phyloP scores from a whole-genome alignment of 2,888 invertebrate species.

The Phengaris alcon region DNA sequence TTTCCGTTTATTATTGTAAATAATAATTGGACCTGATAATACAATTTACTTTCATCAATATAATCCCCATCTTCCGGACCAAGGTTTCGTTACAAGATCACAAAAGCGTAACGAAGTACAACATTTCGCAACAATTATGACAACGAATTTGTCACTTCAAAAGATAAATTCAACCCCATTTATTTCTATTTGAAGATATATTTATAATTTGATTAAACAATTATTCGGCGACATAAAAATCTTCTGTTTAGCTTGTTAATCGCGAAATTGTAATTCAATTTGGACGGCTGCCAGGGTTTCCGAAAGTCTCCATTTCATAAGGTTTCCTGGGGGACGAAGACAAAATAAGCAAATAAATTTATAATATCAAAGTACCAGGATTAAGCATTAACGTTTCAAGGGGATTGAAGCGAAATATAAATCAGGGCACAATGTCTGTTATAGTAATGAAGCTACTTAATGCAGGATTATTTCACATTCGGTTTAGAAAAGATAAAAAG shows the following conservation, averaged over 20 bases:
- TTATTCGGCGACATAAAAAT: slow-evolving; percentile 27
- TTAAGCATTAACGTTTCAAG: slow-evolving; percentile 28
- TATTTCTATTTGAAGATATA: slow-evolving; percentile 20
- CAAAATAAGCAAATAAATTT: slow-evolving; percentile 31
- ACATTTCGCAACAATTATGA: slow-evolving; percentile 1
- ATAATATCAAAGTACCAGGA: slow-evolving; percentile 28
- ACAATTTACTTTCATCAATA: background rate
- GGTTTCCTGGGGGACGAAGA: slow-evolving; percentile 28
- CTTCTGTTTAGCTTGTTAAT: slow-evolving; percentile 45
- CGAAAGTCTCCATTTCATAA: slow-evolving; percentile 44
- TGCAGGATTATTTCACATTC: background rate
- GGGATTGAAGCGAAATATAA: slow-evolving; percentile 28
- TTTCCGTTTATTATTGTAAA: background rate
- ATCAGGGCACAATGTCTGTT: slow-evolving; percentile 7
- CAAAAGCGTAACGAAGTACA: slow-evolving; percentile 8
- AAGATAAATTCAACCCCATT: background rate
- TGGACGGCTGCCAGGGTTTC: slow-evolving; percentile 57
- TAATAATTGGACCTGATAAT: background rate
- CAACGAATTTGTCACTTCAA: slow-evolving; percentile 15
- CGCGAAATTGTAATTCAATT: slow-evolving; percentile 67
- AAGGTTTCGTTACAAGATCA: background rate
- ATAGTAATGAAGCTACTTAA: slow-evolving; percentile 7
- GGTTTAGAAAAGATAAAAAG: background rate
- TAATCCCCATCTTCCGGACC: background rate
- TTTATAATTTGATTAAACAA: slow-evolving; percentile 26